Evolutionary conservation across 2,113 vertebrate species (phyloP), one percentile per base, ranked within the genome.

Genomic region (Aphelocoma coerulescens): DNA sequence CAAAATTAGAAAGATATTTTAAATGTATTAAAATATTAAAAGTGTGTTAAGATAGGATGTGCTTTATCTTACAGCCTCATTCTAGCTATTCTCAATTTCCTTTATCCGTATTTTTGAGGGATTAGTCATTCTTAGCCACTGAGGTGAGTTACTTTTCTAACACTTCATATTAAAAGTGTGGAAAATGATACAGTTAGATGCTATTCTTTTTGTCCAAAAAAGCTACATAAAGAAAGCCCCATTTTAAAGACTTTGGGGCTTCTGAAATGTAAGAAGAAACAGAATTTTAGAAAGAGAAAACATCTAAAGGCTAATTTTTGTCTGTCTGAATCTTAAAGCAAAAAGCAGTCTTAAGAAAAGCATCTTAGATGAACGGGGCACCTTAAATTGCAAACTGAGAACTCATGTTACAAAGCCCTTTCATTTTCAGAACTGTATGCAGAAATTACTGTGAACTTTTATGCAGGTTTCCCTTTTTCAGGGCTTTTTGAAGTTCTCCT

Each of bases 381-480:
- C 80, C 88, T 95, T 95, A 96, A 95, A 97, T 89, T 96, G 91
- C 95, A 96, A 96, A 97, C 90, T 86, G 95, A 96, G 71, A 61
- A 91, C 58, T 89, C 43, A 7, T 30, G 61, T 92, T 95, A 96
- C 78, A 97, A 97, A 97, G 95, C 77, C 46, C 51, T 95, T 93
- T 93, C 72, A 68, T 90, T 93, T 93, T 94, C 51, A 79, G 85
- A 84, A 80, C 49, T 79, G 43, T 74, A 32, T 74, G 88, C 35
- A 85, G 94, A 98, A 96, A 97, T 96, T 94, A 65, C 87, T 91
- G 52, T 95, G 94, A 97, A 97, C 84, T 95, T 91, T 93, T 76
- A 94, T 17, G 6, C 35, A 88, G 69, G 59, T 93, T 97, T 95
- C 66, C 88, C 92, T 97, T 94, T 95, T 77, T 95, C 88, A 82